A percentile compares a stretch with the other conserved stretches of the same genome.
phyloP scores from a whole-genome alignment of 2,888 invertebrate genomes.

The Hipparchia semele region DNA sequence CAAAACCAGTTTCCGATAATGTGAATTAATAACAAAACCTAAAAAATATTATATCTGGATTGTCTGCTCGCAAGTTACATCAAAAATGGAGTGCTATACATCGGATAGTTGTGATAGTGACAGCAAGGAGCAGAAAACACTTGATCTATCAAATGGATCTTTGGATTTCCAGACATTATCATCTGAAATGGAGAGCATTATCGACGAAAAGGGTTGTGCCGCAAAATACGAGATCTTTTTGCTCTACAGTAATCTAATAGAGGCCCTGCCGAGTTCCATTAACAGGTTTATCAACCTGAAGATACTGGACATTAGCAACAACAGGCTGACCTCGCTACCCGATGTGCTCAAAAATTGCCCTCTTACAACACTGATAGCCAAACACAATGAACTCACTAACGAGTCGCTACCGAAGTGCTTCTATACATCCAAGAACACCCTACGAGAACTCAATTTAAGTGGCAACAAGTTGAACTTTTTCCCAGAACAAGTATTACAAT shows the following conservation, averaged over 20 bases:
- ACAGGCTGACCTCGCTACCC: slow-evolving; percentile 89
- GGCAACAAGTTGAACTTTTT: slow-evolving; percentile 93
- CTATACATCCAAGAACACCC: slow-evolving; percentile 80
- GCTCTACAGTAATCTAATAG: slow-evolving; percentile 93
- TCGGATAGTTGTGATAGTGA: slow-evolving; percentile 94
- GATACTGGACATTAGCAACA: slow-evolving; percentile 94
- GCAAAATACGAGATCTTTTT: slow-evolving; percentile 88
- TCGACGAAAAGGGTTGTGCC: slow-evolving; percentile 83
- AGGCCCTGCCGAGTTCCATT: slow-evolving; percentile 85
- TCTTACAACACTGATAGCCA: slow-evolving; percentile 91
- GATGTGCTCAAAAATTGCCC: slow-evolving; percentile 90
- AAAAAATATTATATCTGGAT: slow-evolving; percentile 33
- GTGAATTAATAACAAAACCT: slow-evolving; percentile 48
- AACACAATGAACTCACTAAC: slow-evolving; percentile 93
- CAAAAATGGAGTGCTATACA: slow-evolving; percentile 90
- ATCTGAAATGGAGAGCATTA: slow-evolving; percentile 83
- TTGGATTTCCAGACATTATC: slow-evolving; percentile 83
- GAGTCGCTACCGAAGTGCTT: slow-evolving; percentile 95
- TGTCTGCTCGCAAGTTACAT: slow-evolving; percentile 25
- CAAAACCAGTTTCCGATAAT: slow-evolving; percentile 49
- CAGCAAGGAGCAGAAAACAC: slow-evolving; percentile 86
- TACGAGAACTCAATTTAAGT: slow-evolving; percentile 96
- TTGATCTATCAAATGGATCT: slow-evolving; percentile 83
- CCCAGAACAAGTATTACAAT: slow-evolving; percentile 93
- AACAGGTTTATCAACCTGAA: slow-evolving; percentile 88